Evolutionary conservation across 1,140 invertebrate species (phyloP).

Genomic region (Drosophila virilis): DNA sequence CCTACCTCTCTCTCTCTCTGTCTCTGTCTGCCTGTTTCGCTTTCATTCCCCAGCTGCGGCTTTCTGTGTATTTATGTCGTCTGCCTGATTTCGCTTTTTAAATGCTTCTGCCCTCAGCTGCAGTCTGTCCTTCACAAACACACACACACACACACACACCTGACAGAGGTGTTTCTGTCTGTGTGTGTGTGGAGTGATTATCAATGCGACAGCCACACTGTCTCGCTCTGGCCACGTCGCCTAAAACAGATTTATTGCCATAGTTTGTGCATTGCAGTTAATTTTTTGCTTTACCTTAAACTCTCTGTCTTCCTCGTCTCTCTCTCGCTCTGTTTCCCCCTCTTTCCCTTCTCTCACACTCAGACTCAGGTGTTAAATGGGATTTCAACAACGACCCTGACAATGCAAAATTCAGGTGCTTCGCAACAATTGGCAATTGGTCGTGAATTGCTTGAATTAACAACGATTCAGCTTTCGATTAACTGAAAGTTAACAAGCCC

Average conservation of each 20-base stretch:
- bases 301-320: background rate
- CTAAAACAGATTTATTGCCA: conserved; percentile 65
- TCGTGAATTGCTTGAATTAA: conserved; percentile 2
- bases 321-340: background rate
- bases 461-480: background rate
- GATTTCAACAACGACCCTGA: conserved; percentile 46
- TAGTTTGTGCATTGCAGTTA: conserved; percentile 58
- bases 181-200: conserved; percentile 16
- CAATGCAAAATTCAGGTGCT: conserved; percentile 39
- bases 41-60: conserved; percentile 32
- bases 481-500: background rate
- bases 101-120: conserved; percentile 59
- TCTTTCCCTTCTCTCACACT: background rate
- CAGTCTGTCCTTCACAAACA: conserved; percentile 56
- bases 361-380: conserved; percentile 60
- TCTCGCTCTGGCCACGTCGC: background rate
- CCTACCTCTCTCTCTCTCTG: background rate
- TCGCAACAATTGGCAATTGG: conserved; percentile 11
- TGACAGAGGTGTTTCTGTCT: conserved; percentile 11
- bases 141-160: conserved; percentile 8
- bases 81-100: conserved; percentile 81
- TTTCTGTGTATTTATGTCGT: conserved; percentile 71
- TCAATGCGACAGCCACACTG: conserved; percentile 23
- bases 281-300: conserved; percentile 13
- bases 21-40: background rate